phyloP scores from a whole-genome alignment of 2,113 vertebrate species.

The Puma concolor region DNA sequence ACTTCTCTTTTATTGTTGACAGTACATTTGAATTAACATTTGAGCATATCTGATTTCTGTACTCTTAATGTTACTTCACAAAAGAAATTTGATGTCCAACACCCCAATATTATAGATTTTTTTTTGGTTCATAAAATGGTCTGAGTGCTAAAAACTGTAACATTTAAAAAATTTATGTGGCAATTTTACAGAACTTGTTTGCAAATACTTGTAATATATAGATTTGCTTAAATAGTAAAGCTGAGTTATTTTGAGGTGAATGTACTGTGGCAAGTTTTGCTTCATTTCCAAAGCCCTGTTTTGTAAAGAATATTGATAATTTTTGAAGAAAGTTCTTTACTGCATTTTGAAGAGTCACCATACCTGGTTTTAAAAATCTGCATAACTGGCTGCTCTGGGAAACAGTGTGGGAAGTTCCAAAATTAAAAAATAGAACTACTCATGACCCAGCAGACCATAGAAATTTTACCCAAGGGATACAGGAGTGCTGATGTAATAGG shows the following conservation, averaged over 20 bases:
- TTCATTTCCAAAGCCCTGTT: constrained; percentile 14
- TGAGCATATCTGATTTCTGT: not conserved
- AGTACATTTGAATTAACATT: constrained; percentile 4
- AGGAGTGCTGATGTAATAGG: too few species aligned
- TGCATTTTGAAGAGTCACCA: not conserved
- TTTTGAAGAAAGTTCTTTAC: not conserved
- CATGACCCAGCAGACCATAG: too few species aligned
- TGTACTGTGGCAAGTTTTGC: not conserved
- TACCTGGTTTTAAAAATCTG: not conserved
- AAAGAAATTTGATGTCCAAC: not conserved
- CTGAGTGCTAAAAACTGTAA: not conserved
- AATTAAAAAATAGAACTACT: too few species aligned
- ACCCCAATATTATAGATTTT: not conserved
- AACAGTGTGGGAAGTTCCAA: too few species aligned
- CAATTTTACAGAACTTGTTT: constrained; percentile 18
- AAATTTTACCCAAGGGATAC: too few species aligned
- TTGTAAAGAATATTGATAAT: not conserved
- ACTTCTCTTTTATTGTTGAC: not conserved
- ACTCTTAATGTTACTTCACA: not conserved
- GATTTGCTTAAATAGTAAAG: constrained; percentile 20
- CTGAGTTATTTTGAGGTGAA: constrained; percentile 40
- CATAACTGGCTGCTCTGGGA: too few species aligned
- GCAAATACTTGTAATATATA: not conserved
- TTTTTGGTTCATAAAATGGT: constrained; percentile 9
- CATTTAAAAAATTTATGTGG: constrained; percentile 27